Evolutionary conservation across 2,113 vertebrate genomes (phyloP), one percentile per base, ranked within the genome.

Genomic region (Tachuris rubrigastra): DNA sequence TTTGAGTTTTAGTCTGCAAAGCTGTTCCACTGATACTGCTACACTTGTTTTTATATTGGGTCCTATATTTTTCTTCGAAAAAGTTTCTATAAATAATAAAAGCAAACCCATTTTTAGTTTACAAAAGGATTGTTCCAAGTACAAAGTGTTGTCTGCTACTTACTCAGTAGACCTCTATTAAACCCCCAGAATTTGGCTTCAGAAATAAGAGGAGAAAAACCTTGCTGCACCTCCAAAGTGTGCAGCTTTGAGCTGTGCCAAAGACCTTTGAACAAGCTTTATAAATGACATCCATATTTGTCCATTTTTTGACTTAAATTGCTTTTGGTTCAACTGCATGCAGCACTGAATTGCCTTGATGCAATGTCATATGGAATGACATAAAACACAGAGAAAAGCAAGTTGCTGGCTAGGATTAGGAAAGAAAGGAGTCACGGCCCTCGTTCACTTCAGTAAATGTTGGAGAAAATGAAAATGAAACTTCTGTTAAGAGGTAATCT

Each of bases 261-360:
- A 91, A 97, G 96, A 95, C 97, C 94, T 97, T 85, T 97, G 97
- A 98, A 97, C 95, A 97, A 97, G 97, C 93, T 96, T 97, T 92
- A 96, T 91, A 97, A 97, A 96, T 96, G 97, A 97, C 97, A 97
- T 96, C 96, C 97, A 95, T 95, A 97, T 98, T 97, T 97, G 98
- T 97, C 97, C 97, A 95, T 97, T 97, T 98, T 90, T 96, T 96
- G 78, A 97, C 97, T 98, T 93, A 97, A 97, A 98, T 98, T 98
- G 98, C 98, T 98, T 97, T 97, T 96, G 97, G 97, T 97, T 98
- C 97, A 96, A 72, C 91, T 7, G 41, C 96, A 91, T 71, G 93
- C 88, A 68, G 96, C 93, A 16, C 37, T 85, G 97, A 97, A 97
- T 87, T 95, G 97, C 95, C 93, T 96, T 77, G 96, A 96, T 95